Percentiles rank a stretch among this genome's conserved stretches.
Evolutionary conservation across 2,797 vertebrate species (phyloP).

Genomic region (Staurois parvus): DNA sequence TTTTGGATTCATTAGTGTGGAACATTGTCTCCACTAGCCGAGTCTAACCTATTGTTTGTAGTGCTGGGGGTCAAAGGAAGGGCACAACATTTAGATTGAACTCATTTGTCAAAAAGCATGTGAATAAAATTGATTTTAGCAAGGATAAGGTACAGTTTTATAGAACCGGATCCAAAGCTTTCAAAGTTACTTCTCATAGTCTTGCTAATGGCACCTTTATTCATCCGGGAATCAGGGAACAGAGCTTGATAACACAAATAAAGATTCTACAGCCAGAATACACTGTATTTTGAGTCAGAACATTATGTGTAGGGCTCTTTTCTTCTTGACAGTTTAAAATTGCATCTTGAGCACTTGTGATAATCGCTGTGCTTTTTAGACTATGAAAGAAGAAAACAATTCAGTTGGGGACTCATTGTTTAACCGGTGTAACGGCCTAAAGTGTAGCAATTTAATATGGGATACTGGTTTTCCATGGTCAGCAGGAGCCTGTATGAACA

Average conservation of each 20-base stretch:
- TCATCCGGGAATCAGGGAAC: constrained; percentile 82
- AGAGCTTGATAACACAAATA: constrained; percentile 84
- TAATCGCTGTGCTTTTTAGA: constrained; percentile 88
- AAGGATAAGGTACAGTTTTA: constrained; percentile 85
- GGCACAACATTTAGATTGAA: constrained; percentile 98
- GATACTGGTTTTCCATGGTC: constrained; percentile 91
- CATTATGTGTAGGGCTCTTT: constrained; percentile 80
- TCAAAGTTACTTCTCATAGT: constrained; percentile 85
- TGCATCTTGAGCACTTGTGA: constrained; percentile 83
- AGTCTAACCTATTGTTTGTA: constrained; percentile 97
- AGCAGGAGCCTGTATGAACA: constrained; percentile 98
- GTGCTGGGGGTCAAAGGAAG: constrained; percentile 99
- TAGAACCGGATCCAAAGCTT: constrained; percentile 87
- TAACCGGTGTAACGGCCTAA: constrained; percentile 91
- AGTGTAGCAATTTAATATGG: constrained; percentile 90
- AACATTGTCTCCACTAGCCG: constrained; percentile 99
- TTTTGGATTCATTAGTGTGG: constrained; percentile 98
- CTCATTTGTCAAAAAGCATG: constrained; percentile 99
- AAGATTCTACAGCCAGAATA: constrained; percentile 83
- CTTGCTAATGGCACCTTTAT: constrained; percentile 88
- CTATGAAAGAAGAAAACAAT: constrained; percentile 84
- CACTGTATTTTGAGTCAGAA: constrained; percentile 78
- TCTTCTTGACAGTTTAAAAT: constrained; percentile 86
- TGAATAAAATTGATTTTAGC: constrained; percentile 95
- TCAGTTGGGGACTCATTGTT: constrained; percentile 84